Evolutionary conservation across 2,797 vertebrate species (phyloP), one percentile per base, ranked within the genome.

Genomic region (Amazonetta brasiliensis): DNA sequence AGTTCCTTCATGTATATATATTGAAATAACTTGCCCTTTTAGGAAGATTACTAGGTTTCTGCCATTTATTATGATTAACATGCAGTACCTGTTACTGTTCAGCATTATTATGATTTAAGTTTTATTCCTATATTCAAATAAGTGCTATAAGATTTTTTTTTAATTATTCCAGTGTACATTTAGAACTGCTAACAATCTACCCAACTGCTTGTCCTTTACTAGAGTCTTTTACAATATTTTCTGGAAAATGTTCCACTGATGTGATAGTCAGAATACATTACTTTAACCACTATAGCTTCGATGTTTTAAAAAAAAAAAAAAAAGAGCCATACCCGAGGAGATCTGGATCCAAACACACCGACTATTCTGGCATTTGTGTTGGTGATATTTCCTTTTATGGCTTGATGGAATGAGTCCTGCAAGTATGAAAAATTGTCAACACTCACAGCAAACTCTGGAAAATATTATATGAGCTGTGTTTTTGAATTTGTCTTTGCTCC

Each of bases 401-500:
- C 18, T 84, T 79, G 43, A 91, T 22, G 30, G 82, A 88, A 41
- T 81, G 90, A 77, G 28, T 56, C 73, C 79, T 82, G 25, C 48
- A 91, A 86, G 39, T 7, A 81, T 33, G 73, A 81, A 91, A 56
- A 90, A 56, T 28, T 39, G 67, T 6, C 85, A 90, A 31, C 55
- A 60, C 63, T 59, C 60, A 30, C 26, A 92, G 69, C 37, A 95
- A 73, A 89, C 58, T 84, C 56, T 71, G 94, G 92, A 95, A 96
- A 95, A 92, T 89, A 67, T 93, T 59, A 79, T 22, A 37, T 37
- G 14, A 48, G 39, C 46, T 66, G 71, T 35, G 73, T 13, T 46
- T 71, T 23, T 77, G 78, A 84, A 87, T 48, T 90, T 71, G 41
- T 37, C 58, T 84, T 62, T 87, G n/a, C 79, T 93, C 35, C 79